phyloP scores from a whole-genome alignment of 2,797 vertebrate species.

The Hippopotamyrus pictus region DNA sequence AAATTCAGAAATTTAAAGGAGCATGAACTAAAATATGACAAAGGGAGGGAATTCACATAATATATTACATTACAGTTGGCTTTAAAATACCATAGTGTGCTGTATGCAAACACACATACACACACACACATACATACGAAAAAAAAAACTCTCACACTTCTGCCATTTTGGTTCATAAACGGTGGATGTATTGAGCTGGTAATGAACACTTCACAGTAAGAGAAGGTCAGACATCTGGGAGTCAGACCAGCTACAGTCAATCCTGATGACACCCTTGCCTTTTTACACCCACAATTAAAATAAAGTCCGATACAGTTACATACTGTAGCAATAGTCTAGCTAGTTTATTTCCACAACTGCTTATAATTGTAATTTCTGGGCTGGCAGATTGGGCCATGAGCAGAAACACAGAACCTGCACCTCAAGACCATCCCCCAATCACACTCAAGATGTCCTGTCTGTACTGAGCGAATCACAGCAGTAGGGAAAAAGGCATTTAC shows the following conservation, averaged over 20 bases:
- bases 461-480: background rate
- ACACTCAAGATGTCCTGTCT: background rate
- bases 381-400: too few species aligned
- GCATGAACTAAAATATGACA: background rate
- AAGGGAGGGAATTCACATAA: background rate
- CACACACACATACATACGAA: background rate
- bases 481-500: background rate
- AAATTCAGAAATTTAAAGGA: background rate
- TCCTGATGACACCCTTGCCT: background rate
- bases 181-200: background rate
- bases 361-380: background rate
- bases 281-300: background rate
- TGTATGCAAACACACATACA: background rate
- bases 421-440: background rate
- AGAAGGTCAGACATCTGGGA: background rate
- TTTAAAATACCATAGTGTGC: background rate
- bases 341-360: background rate
- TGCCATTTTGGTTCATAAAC: background rate
- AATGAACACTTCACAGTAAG: background rate
- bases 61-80: background rate
- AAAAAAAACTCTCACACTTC: background rate
- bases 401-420: background rate
- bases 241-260: background rate
- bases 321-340: background rate
- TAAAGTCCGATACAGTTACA: background rate